Conservation (phyloP, 1,140 invertebrate species). For the Macrobrachium rosenbergii region DNA sequence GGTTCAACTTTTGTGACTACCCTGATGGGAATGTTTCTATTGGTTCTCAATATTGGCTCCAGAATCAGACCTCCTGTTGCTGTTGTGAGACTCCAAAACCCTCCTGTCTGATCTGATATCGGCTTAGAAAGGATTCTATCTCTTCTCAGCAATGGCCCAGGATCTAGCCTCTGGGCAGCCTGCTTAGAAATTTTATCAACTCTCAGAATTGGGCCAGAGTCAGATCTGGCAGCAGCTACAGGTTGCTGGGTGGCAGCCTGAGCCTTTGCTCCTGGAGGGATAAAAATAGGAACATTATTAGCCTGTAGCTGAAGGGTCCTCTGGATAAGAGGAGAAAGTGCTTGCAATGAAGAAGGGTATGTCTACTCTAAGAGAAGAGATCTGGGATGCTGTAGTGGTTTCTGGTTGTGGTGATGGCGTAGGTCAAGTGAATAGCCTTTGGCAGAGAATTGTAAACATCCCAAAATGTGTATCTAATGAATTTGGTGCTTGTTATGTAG, state of each 20-base stretch:
- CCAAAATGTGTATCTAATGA: not conserved
- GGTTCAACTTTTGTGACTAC: too few relatives aligned
- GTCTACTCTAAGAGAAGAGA: not conserved
- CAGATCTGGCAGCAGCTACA: conserved; percentile 17
- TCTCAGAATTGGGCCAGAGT: conserved; percentile 10
- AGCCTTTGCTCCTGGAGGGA: not conserved
- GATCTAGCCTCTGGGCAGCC: too few relatives aligned
- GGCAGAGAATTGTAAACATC: conserved; percentile 31
- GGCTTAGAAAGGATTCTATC: too few relatives aligned
- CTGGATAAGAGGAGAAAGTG: conserved; percentile 37
- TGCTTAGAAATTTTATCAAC: too few relatives aligned
- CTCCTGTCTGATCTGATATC: too few relatives aligned
- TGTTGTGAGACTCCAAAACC: too few relatives aligned
- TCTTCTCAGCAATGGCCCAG: too few relatives aligned
- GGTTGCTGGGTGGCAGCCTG: not conserved
- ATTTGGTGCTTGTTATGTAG: conserved; percentile 9
- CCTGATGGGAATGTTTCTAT: too few relatives aligned
- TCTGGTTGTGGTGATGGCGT: not conserved
- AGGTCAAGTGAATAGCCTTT: conserved; percentile 38
- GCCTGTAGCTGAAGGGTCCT: conserved; percentile 20
- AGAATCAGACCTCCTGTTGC: too few relatives aligned
- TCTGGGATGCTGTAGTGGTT: not conserved
- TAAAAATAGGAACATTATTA: conserved; percentile 30
- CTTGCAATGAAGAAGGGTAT: conserved; percentile 11
- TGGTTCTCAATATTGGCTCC: too few relatives aligned